A percentile compares a stretch with the other conserved stretches of the same genome.
phyloP scores from a whole-genome alignment of 2,888 invertebrate genomes.

The Eudasyphora cyanicolor region DNA sequence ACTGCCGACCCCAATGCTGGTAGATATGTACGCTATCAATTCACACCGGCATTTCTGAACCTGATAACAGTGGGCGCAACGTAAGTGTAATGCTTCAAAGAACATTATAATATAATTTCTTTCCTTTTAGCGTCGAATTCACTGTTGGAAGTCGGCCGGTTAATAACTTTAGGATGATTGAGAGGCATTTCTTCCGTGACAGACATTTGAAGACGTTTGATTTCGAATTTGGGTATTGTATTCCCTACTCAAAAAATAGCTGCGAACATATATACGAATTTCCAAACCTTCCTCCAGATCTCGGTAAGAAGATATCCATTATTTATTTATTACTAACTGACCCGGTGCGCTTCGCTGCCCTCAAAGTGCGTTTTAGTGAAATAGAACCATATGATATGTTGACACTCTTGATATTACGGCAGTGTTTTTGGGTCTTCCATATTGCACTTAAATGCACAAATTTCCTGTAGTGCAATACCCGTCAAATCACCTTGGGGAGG shows the following conservation, averaged over 20 bases:
- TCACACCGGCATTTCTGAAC: conserved; percentile 98
- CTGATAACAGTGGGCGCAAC: conserved; percentile 98
- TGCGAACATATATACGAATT: conserved; percentile 99
- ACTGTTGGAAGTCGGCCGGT: conserved; percentile 95
- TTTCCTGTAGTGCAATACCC: too few relatives aligned
- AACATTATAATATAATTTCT: not conserved
- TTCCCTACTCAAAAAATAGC: conserved; percentile 97
- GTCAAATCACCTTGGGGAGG: too few relatives aligned
- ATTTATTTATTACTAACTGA: too few relatives aligned
- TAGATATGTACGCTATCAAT: conserved; percentile 98
- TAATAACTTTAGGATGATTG: conserved; percentile 98
- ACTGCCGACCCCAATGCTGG: conserved; percentile 92
- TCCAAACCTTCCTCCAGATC: conserved; percentile 91
- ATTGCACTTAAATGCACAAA: too few relatives aligned
- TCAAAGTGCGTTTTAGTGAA: too few relatives aligned
- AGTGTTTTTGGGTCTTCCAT: too few relatives aligned
- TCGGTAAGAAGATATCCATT: conserved; percentile 86
- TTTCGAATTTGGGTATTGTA: conserved; percentile 99
- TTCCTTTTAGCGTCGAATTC: conserved; percentile 94
- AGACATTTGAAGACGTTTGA: conserved; percentile 97
- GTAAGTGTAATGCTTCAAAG: conserved; percentile 81
- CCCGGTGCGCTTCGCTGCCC: too few relatives aligned
- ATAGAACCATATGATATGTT: too few relatives aligned
- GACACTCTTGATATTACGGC: too few relatives aligned
- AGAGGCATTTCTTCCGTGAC: conserved; percentile 97